Evolutionary conservation across 2,797 vertebrate species (phyloP), one percentile per base, ranked within the genome.

Genomic region (Sarcophilus harrisii): DNA sequence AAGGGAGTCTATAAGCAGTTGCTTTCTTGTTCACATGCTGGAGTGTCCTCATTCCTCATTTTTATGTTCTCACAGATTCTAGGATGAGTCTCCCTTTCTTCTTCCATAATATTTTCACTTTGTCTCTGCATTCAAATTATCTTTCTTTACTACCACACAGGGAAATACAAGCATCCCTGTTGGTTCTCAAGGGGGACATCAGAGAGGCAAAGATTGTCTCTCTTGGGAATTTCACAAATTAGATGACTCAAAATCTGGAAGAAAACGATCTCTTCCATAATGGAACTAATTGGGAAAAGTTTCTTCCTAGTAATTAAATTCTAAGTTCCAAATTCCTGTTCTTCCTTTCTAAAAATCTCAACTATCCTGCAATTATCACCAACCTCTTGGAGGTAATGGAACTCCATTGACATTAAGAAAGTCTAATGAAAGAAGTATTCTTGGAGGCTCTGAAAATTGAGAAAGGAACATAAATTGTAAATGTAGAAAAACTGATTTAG

Each of bases 181-280:
- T 87, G 38, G 9, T 87, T 87, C 73, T 87, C 73, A 87, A 38
- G 73, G 30, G 95, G 38, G 6, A 90, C 59, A 52, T 90, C 28
- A 45, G 45, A 14, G 90, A 93, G 27, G 4, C 1, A 28, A 59
- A 90, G 49, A n/a, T 52, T 73, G 45, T 55, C 32, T 94, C n/a
- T 93, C 58, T 58, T 92, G 94, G 91, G 97, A 90, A 93, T 92
- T 90, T n/a, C 91, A 58, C 29, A 95, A 0, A 91, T 30, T 55
- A 11, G 54, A 57, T 59, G 38, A 96, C 18, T 87, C 73, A 90
- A 95, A n/a, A 58, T n/a, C 89, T 49, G 32, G 73, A 91, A 45
- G 52, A 95, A 95, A 95, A 93, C 60, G 94, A 95, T 45, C 11
- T 32, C 89, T 45, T 18, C 4, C 4, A 29, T 60, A 27, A 93